Evolutionary conservation across 2,888 invertebrate genomes (phyloP).

Genomic region (Lysandra bellargus): DNA sequence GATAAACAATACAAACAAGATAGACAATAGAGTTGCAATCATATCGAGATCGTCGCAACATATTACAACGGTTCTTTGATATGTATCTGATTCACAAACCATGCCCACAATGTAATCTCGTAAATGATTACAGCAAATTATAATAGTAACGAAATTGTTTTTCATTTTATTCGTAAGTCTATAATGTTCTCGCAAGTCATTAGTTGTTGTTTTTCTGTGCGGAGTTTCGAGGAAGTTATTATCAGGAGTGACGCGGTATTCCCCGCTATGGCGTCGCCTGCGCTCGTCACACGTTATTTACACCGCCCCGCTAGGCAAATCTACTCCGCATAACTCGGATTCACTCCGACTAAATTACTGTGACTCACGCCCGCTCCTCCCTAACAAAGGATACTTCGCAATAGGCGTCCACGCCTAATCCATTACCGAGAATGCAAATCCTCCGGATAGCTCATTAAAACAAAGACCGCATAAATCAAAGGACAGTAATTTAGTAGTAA

Average conservation of each 20-base stretch:
- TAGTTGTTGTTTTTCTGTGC: conserved; percentile 36
- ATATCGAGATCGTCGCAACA: background rate
- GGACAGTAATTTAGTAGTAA: background rate
- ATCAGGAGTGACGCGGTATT: conserved; percentile 63
- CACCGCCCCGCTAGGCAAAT: conserved; percentile 50
- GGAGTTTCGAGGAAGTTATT: conserved; percentile 45
- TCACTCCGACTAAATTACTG: conserved; percentile 52
- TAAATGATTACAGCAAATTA: background rate
- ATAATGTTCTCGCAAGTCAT: conserved; percentile 9
- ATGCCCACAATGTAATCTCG: background rate
- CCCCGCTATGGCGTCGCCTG: conserved; percentile 51
- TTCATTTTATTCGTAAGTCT: conserved; percentile 3
- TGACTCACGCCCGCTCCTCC: conserved; percentile 53
- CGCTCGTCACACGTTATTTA: conserved; percentile 53
- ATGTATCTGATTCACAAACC: background rate
- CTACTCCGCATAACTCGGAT: conserved; percentile 53
- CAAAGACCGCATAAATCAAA: conserved; percentile 9
- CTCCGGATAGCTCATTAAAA: background rate
- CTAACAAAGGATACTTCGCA: conserved; percentile 33
- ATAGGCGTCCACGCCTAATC: background rate
- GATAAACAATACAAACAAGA: conserved; percentile 29
- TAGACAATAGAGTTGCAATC: conserved; percentile 7
- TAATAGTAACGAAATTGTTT: conserved; percentile 13
- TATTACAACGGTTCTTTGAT: conserved; percentile 16
- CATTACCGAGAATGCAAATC: background rate